A percentile compares a stretch with the other conserved stretches of the same genome.
Conservation (phyloP, 2,888 invertebrate species). For the Julus scandinavius region DNA sequence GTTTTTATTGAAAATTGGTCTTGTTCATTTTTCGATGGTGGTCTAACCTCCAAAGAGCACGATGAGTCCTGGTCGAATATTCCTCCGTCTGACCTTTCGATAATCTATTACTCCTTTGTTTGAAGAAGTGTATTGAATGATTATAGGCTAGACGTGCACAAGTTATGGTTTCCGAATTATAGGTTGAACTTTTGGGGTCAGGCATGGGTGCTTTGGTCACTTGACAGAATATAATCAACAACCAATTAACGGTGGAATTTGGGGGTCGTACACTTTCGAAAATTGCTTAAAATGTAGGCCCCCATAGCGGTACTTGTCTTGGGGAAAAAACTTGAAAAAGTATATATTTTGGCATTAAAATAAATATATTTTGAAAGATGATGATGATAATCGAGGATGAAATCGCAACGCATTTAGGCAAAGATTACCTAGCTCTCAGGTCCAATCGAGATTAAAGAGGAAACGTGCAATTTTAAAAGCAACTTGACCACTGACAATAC, state of each 20-base stretch:
- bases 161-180: neutral
- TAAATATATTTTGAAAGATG: neutral
- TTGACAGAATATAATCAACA: slow-evolving; percentile 1
- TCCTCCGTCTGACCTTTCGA: neutral
- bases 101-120: slow-evolving; percentile 29
- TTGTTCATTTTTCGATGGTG: neutral
- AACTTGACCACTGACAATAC: neutral
- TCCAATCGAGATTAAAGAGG: neutral
- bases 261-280: neutral
- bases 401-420: neutral
- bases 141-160: neutral
- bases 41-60: neutral
- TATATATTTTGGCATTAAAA: slow-evolving; percentile 21
- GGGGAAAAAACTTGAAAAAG: neutral
- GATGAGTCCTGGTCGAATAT: neutral
- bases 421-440: neutral
- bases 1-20: neutral
- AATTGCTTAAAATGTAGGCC: neutral
- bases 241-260: slow-evolving; percentile 17
- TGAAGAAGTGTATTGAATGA: slow-evolving; percentile 9
- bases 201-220: neutral
- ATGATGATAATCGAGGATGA: neutral
- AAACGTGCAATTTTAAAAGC: neutral
- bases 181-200: slow-evolving; percentile 14
- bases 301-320: neutral